A percentile compares a stretch with the other conserved stretches of the same genome.
Conservation (phyloP, 2,113 vertebrate species). For the Prionailurus bengalensis region DNA sequence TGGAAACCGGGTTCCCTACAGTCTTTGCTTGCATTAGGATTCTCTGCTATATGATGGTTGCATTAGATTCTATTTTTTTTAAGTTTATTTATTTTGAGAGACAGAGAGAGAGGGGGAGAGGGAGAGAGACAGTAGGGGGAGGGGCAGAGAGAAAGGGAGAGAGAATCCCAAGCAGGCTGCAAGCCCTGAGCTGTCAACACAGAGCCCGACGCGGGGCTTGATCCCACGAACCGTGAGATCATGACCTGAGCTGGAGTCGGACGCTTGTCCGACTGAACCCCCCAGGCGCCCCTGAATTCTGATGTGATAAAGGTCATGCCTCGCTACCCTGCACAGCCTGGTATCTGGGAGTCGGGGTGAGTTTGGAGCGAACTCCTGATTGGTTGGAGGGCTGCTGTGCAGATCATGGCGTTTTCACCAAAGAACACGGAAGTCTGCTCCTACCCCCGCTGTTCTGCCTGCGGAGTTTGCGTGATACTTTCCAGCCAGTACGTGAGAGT, state of each 20-base stretch:
- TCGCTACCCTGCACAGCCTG: neutral
- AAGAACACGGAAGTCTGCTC: neutral
- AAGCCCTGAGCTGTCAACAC: too few species aligned
- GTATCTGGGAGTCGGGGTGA: neutral
- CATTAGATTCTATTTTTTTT: neutral
- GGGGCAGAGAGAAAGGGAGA: too few species aligned
- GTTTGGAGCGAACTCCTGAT: neutral
- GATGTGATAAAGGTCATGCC: fast-evolving
- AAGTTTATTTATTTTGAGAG: too few species aligned
- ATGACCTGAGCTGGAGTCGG: too few species aligned
- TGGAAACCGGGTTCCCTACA: neutral
- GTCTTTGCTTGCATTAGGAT: too few species aligned
- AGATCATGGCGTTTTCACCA: fast-evolving
- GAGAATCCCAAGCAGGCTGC: too few species aligned
- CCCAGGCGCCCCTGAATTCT: neutral
- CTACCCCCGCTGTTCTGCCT: neutral
- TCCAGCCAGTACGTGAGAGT: too few species aligned
- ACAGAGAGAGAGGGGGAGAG: too few species aligned
- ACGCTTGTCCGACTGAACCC: too few species aligned
- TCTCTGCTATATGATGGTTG: neutral
- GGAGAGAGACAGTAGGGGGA: too few species aligned
- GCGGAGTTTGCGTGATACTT: fast-evolving
- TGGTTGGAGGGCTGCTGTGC: neutral
- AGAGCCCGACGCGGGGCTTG: too few species aligned
- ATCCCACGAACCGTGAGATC: too few species aligned